Conservation (phyloP, 2,797 vertebrate genomes). For the Arctocebus calabarensis region DNA sequence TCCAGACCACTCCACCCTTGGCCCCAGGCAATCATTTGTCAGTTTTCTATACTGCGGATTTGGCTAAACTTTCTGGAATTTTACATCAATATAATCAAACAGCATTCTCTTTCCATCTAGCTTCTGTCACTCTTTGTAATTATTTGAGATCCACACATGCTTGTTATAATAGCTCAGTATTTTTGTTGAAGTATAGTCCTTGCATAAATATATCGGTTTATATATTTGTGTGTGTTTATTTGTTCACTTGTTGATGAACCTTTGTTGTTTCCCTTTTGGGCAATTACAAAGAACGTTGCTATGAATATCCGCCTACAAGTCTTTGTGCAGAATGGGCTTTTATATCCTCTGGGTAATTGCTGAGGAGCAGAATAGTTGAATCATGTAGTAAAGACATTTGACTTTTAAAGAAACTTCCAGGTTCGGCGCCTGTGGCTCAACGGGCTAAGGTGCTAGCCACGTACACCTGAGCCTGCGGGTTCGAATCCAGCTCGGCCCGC, state of each 20-base stretch:
- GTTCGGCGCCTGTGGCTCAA: no score
- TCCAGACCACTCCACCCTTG: fast-evolving
- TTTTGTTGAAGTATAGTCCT: neutral
- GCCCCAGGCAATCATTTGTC: neutral
- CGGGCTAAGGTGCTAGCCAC: no score
- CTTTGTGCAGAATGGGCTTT: neutral
- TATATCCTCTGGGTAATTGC: neutral
- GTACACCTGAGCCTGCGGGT: no score
- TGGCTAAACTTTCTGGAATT: neutral
- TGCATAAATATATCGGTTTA: neutral
- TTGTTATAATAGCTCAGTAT: neutral
- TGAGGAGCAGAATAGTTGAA: neutral
- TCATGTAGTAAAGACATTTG: neutral
- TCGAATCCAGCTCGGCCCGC: no score
- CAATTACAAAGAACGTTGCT: neutral
- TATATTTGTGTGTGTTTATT: neutral
- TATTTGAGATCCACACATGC: neutral
- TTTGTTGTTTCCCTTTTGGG: neutral
- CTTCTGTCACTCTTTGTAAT: neutral
- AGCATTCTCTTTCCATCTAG: neutral
- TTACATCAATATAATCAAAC: neutral
- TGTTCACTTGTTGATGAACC: neutral
- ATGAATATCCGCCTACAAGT: neutral
- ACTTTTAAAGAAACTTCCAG: neutral
- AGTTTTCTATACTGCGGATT: neutral